Evolutionary conservation across 2,888 invertebrate genomes (phyloP).

Genomic region (Didymodactylos carnosus): DNA sequence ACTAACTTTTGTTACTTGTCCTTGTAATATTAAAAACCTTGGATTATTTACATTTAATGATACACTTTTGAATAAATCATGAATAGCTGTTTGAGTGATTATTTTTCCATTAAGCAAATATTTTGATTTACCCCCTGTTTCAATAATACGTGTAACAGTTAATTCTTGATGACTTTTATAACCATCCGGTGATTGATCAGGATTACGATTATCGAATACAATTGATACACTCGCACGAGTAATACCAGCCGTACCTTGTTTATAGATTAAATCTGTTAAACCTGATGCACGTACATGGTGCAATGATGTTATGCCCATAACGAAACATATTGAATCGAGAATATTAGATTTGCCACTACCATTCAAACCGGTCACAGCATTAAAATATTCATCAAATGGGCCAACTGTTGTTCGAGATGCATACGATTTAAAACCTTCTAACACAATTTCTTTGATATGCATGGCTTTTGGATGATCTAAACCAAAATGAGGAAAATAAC

Average conservation of each 20-base stretch:
- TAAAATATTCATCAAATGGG: slow-evolving; percentile 79
- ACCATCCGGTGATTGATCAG: slow-evolving; percentile 60
- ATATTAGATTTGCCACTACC: slow-evolving; percentile 95
- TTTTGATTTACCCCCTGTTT: slow-evolving; percentile 52
- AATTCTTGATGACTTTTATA: slow-evolving; percentile 77
- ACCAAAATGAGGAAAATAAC: no score
- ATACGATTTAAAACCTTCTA: slow-evolving; percentile 96
- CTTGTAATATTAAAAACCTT: slow-evolving; percentile 98
- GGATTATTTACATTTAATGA: slow-evolving; percentile 97
- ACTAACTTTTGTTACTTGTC: slow-evolving; percentile 86
- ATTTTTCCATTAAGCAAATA: slow-evolving; percentile 78
- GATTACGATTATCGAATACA: slow-evolving; percentile 70
- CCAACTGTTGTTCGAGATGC: slow-evolving; percentile 71
- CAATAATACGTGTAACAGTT: slow-evolving; percentile 62
- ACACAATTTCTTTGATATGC: slow-evolving; percentile 69
- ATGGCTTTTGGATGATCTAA: no score
- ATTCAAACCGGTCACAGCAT: slow-evolving; percentile 91
- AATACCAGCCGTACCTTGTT: slow-evolving; percentile 83
- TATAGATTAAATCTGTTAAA: slow-evolving; percentile 85
- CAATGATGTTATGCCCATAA: slow-evolving; percentile 77
- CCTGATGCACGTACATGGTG: slow-evolving; percentile 67
- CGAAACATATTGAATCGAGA: slow-evolving; percentile 87
- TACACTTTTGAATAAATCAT: slow-evolving; percentile 82
- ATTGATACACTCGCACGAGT: slow-evolving; percentile 85
- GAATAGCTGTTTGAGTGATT: slow-evolving; percentile 68